These are phyloP conservation scores for Eubucco bourcierii DNA, from an alignment of 2,113 vertebrate species.

Conservation along the genomic window DNA sequence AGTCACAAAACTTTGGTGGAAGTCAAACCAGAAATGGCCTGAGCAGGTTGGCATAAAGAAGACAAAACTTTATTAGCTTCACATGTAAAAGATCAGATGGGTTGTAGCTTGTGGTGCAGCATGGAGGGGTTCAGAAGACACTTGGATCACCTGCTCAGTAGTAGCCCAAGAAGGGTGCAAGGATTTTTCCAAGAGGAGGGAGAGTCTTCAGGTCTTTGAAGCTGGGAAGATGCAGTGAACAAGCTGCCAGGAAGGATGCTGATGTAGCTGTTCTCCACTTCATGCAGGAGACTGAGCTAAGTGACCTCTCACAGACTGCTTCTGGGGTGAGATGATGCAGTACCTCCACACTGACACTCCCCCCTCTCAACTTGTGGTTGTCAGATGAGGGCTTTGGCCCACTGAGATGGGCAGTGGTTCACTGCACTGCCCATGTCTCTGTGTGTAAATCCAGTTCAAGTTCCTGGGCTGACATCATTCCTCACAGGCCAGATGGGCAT, in stretches of 20 bases:
- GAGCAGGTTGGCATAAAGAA: background rate
- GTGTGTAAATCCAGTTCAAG: background rate
- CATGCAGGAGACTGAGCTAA: background rate
- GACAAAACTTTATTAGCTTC: background rate
- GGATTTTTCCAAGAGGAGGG: background rate
- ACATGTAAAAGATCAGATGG: background rate
- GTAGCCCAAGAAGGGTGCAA: background rate
- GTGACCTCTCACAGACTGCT: background rate
- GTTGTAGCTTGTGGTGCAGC: background rate
- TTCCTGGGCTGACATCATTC: background rate
- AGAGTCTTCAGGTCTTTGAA: background rate
- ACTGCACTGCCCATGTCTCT: background rate
- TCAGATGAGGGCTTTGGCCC: background rate
- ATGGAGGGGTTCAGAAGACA: background rate
- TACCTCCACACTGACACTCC: background rate
- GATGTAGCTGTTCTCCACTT: background rate
- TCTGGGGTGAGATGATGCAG: conserved; percentile 3
- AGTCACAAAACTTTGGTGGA: background rate
- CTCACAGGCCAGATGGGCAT: background rate
- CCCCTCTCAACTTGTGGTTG: background rate
- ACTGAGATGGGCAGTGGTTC: background rate
- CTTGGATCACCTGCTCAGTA: background rate
- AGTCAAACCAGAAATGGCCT: background rate
- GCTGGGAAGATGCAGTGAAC: background rate
- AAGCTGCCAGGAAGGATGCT: background rate